phyloP scores from a whole-genome alignment of 2,797 vertebrate genomes.

The Caiman crocodilus region DNA sequence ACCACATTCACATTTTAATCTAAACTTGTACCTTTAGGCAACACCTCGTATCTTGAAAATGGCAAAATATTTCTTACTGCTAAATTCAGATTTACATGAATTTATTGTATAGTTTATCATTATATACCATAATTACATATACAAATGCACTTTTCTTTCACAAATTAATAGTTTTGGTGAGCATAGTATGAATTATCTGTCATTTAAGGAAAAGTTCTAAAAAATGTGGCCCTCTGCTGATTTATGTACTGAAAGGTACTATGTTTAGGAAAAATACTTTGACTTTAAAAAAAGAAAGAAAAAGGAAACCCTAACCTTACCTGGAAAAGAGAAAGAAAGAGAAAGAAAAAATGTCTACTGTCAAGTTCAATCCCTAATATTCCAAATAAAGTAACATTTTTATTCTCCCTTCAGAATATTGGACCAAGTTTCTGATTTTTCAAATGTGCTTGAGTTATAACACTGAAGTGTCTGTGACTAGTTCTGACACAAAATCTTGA shows the following conservation, averaged over 20 bases:
- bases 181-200: not conserved
- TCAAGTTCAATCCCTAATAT: not conserved
- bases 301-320: not conserved
- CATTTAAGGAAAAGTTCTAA: not conserved
- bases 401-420: not conserved
- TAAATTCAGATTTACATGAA: not conserved
- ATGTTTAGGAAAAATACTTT: not conserved
- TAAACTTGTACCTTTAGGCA: rapidly evolving
- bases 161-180: not conserved
- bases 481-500: not conserved
- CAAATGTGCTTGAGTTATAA: not conserved
- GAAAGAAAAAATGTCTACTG: not conserved
- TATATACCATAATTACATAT: not conserved
- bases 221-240: not conserved
- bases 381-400: not conserved
- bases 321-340: not conserved
- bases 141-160: not conserved
- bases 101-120: not conserved
- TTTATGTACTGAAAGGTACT: not conserved
- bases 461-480: not conserved
- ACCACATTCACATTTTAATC: rapidly evolving
- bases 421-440: not conserved
- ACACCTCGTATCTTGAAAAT: not conserved
- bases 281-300: not conserved
- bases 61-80: not conserved